These are phyloP conservation scores for Tadarida brasiliensis DNA, from an alignment of 2,797 vertebrate species.

Conservation along the genomic window DNA sequence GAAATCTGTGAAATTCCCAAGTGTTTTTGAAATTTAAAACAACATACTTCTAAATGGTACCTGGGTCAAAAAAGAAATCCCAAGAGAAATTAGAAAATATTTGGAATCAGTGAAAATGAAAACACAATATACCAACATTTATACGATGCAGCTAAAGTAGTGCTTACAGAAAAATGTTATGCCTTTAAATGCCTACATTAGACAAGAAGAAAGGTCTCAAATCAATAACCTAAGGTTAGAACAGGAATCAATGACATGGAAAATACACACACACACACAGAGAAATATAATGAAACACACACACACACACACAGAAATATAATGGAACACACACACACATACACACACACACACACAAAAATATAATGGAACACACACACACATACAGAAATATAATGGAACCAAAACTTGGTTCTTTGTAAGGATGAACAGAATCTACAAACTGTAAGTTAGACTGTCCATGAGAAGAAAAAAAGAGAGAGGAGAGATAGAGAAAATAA, in stretches of 20 bases:
- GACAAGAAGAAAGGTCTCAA: neutral
- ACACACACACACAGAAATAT: neutral
- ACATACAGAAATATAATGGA: neutral
- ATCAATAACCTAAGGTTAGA: neutral
- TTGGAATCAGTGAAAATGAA: neutral
- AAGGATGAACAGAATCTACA: neutral
- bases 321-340: too few species aligned
- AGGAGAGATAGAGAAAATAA: neutral
- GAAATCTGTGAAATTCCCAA: neutral
- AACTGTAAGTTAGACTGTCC: neutral
- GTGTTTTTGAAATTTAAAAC: neutral
- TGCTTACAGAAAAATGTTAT: neutral
- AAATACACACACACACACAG: neutral
- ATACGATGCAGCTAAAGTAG: neutral
- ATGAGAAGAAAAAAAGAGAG: neutral
- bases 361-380: neutral
- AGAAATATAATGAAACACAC: too few species aligned
- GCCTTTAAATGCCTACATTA: neutral
- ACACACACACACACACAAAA: neutral
- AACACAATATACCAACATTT: neutral
- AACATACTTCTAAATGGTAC: neutral
- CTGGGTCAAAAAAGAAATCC: neutral
- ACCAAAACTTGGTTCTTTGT: neutral
- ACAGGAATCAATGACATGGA: neutral
- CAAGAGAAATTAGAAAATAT: neutral